Base-by-base conservation (phyloP, 2,888 invertebrate genomes). In the Philereme transversata region DNA sequence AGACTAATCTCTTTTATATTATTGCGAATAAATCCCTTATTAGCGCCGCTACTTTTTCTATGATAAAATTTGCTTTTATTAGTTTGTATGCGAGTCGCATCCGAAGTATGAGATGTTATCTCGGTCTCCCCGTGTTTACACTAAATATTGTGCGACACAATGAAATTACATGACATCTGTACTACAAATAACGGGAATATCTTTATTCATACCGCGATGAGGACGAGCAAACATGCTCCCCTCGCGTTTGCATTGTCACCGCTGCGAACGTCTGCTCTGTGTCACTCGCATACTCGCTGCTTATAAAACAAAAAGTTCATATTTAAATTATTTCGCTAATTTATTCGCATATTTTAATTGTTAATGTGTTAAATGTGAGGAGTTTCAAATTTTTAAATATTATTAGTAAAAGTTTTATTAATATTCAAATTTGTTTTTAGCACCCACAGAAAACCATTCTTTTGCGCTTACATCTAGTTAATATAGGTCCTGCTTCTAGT, bases 121-220 rank as follows among this genome's bases (percentile, higher is more conserved):
- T 87, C 80, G 79, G 77, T 83, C 83, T 83, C 88, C 90, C 91
- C 83, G 82, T 92, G 89, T 92, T 91, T 91, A 88, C 86, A 88
- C 88, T 86, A 91, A 91, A 91, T 90, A 90, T 92, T 90, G 89
- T 84, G 82, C 82, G 87, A 83, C 88, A 92, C 90, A 92, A 91
- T 92, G 87, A 91, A 86, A 91, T 91, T 90, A 92, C 91, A 91
- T 91, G 91, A 92, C 92, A 92, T 92, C 92, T 92, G 92, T 90
- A 92, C 79, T 86, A 88, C 92, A 91, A 91, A 92, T 92, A 91
- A 90, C 89, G 87, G 84, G 89, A 86, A 90, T 91, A 92, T 91
- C 91, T 92, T 92, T 91, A 92, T 92, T 92, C 92, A 92, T 92
- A 87, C 84, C 84, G 81, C 87, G 86, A 71, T 81, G 81, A 69